Conservation (phyloP, 2,797 vertebrate genomes). For the Mycteria americana region DNA sequence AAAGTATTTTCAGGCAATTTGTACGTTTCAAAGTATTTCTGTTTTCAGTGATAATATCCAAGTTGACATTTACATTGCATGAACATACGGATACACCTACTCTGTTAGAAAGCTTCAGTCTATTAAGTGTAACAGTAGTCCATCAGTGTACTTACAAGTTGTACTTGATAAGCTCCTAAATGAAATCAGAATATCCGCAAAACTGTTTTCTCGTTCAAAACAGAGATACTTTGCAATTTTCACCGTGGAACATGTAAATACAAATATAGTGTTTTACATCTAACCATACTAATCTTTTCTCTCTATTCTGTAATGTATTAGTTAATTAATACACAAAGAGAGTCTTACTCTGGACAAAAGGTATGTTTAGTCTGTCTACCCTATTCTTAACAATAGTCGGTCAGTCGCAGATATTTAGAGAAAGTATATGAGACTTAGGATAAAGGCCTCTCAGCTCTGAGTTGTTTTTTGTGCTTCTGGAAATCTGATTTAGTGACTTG, state of each 20-base stretch:
- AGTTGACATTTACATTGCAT: background rate
- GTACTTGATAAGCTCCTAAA: background rate
- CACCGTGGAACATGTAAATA: background rate
- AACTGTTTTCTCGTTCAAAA: background rate
- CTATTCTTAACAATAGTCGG: background rate
- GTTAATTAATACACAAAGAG: background rate
- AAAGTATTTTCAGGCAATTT: background rate
- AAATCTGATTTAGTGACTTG: background rate
- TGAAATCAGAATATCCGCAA: background rate
- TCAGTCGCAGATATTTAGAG: background rate
- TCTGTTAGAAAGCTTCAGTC: background rate
- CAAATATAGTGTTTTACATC: background rate
- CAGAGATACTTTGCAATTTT: background rate
- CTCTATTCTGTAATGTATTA: background rate
- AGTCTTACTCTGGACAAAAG: background rate
- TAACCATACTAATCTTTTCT: background rate
- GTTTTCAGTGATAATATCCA: background rate
- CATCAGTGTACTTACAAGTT: background rate
- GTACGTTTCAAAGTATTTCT: background rate
- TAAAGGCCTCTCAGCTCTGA: too few species aligned
- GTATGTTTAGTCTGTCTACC: background rate
- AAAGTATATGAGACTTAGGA: background rate
- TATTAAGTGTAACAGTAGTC: background rate
- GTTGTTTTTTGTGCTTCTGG: background rate
- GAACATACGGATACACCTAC: accelerated